Conservation (phyloP, 2,797 vertebrate genomes). For the Enteromius unitaeniatus region DNA sequence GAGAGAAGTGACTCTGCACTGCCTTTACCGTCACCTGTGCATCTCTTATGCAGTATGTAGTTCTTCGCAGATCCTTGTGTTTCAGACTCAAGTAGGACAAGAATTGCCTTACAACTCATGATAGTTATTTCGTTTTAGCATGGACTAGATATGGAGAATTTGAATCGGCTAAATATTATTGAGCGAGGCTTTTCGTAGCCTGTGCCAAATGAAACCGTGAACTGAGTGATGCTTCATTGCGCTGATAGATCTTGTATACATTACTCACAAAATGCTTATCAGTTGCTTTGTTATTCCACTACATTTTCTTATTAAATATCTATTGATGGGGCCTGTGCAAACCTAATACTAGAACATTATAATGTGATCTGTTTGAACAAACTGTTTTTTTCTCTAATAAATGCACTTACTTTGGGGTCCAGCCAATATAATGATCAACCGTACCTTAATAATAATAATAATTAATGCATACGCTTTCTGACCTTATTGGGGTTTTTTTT, state of each 20-base stretch:
- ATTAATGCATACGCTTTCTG: not conserved
- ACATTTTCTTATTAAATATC: not conserved
- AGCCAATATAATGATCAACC: not conserved
- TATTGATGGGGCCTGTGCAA: slow-evolving; percentile 5
- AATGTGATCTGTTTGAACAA: not conserved
- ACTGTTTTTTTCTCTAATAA: not conserved
- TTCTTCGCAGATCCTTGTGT: slow-evolving; percentile 2
- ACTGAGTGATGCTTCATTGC: slow-evolving; percentile 2
- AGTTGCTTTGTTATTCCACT: not conserved
- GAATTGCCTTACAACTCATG: slow-evolving; percentile 68
- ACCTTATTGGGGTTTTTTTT: not conserved
- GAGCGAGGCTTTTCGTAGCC: not conserved
- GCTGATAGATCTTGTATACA: not conserved
- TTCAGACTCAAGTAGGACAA: slow-evolving; percentile 62
- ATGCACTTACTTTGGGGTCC: not conserved
- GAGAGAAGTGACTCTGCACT: slow-evolving; percentile 61
- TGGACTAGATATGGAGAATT: slow-evolving; percentile 44
- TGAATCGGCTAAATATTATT: slow-evolving; percentile 36
- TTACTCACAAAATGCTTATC: not conserved
- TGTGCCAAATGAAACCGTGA: slow-evolving; percentile 36
- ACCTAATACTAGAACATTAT: not conserved
- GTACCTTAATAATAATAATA: slow-evolving; percentile 7
- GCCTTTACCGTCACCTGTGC: slow-evolving; percentile 50
- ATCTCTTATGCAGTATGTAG: slow-evolving; percentile 65
- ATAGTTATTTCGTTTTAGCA: slow-evolving; percentile 54